Evolutionary conservation across 1,140 invertebrate species (phyloP).

Genomic region (Sycobia sp.): DNA sequence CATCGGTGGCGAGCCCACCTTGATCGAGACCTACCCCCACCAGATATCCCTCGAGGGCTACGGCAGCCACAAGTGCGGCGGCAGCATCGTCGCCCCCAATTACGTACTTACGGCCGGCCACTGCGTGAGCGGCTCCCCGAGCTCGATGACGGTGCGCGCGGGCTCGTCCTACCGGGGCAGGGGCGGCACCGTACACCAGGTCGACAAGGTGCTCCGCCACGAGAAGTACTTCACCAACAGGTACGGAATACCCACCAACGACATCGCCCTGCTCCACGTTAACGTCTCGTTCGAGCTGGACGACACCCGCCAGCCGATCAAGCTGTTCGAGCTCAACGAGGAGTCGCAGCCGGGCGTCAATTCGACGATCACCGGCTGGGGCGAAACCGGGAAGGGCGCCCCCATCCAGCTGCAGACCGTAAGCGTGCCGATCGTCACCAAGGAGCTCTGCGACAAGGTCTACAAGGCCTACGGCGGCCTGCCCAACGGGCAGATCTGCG

Average conservation of each 20-base stretch:
- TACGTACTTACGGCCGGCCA: conserved; percentile 65
- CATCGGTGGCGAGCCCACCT: conserved; percentile 37
- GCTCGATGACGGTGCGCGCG: conserved; percentile 46
- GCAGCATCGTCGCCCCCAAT: conserved; percentile 20
- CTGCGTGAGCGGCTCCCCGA: conserved; percentile 62
- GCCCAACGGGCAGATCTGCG: conserved; percentile 56
- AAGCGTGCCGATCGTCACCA: conserved; percentile 40
- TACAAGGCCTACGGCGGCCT: conserved; percentile 37
- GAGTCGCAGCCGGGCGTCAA: conserved; percentile 39
- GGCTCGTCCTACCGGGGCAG: conserved; percentile 52
- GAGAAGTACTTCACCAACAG: conserved; percentile 49
- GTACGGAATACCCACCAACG: conserved; percentile 59
- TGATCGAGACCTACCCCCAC: conserved; percentile 9
- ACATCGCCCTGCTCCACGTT: conserved; percentile 65
- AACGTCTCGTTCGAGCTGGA: conserved; percentile 43
- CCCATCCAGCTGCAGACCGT: conserved; percentile 38
- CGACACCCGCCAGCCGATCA: conserved; percentile 36
- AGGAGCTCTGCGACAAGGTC: conserved; percentile 36
- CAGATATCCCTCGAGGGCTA: conserved; percentile 13
- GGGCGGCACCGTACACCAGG: conserved; percentile 48
- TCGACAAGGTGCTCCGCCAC: conserved; percentile 58
- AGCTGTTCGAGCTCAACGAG: conserved; percentile 28
- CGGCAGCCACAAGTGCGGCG: neutral
- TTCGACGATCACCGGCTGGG: conserved; percentile 56
- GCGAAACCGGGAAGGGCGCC: conserved; percentile 20